These are phyloP conservation scores for Catamblyrhynchus diadema DNA, from an alignment of 2,797 vertebrate genomes.

Conservation along the genomic window DNA sequence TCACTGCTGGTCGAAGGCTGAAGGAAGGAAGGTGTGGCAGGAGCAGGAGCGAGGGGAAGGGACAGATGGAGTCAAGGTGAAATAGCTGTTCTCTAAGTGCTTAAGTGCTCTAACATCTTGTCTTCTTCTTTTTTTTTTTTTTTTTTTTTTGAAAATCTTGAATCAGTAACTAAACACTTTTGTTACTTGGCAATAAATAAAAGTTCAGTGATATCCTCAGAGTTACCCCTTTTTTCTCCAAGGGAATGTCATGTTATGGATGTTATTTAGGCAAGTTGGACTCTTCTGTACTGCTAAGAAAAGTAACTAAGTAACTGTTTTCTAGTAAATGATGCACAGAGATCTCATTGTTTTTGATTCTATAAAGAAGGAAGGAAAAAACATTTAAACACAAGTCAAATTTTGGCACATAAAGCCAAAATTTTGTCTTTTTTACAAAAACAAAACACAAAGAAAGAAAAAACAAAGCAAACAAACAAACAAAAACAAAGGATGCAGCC, in stretches of 20 bases:
- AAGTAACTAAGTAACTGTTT: background rate
- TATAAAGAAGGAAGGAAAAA: background rate
- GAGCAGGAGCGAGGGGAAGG: background rate
- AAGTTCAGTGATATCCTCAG: background rate
- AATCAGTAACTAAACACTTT: background rate
- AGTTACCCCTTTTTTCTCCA: accelerated
- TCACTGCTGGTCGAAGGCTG: accelerated
- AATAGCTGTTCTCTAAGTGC: too few species aligned
- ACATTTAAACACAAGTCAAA: background rate
- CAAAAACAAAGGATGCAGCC: background rate
- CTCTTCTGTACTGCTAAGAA: background rate
- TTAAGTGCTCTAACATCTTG: background rate
- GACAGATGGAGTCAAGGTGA: background rate
- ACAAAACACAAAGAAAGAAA: background rate
- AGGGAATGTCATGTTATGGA: accelerated
- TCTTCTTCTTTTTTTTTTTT: too few species aligned
- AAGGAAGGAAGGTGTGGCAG: background rate
- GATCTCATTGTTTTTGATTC: background rate
- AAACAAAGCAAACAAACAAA: background rate
- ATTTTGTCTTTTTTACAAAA: accelerated
- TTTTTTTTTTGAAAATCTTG: background rate
- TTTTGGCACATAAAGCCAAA: background rate
- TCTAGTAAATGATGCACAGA: background rate
- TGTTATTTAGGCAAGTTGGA: background rate
- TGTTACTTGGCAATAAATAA: background rate